Percentiles rank a stretch among this genome's conserved stretches.
Conservation (phyloP, 2,888 invertebrate species). For the Dinocampus coccinellae region DNA sequence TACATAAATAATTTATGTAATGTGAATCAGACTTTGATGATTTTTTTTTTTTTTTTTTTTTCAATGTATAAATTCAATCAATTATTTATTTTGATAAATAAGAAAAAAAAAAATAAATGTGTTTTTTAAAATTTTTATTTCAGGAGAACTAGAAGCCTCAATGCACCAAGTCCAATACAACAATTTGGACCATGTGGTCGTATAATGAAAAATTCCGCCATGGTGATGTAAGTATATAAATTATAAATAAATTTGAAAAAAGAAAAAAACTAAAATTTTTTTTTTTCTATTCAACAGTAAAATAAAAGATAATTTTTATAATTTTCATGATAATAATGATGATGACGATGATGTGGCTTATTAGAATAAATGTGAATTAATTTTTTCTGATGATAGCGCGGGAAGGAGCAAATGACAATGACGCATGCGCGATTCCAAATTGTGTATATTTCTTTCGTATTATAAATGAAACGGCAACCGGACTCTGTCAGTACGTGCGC, state of each 20-base stretch:
- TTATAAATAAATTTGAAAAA: not conserved
- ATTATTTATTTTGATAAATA: too few species aligned
- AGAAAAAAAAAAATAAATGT: constrained; percentile 6
- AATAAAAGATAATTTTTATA: not conserved
- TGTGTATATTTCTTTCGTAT: constrained; percentile 43
- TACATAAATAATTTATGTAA: constrained; percentile 4
- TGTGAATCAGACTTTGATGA: constrained; percentile 4
- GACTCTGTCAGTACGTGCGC: constrained; percentile 54
- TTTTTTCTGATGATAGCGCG: constrained; percentile 10
- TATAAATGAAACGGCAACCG: constrained; percentile 40
- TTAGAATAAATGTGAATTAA: constrained; percentile 21
- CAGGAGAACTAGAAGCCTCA: constrained; percentile 94
- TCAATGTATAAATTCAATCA: too few species aligned
- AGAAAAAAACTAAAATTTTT: not conserved
- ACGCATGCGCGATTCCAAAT: constrained; percentile 48
- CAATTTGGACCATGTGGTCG: constrained; percentile 98
- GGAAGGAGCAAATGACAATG: constrained; percentile 19
- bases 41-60: not conserved
- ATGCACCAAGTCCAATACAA: constrained; percentile 96
- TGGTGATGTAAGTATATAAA: constrained; percentile 89
- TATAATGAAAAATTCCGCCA: constrained; percentile 95
- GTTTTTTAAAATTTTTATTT: constrained; percentile 65
- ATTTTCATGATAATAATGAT: not conserved
- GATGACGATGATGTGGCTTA: constrained; percentile 3
- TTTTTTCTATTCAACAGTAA: not conserved